Conservation (phyloP, 2,888 invertebrate genomes). For the Lasioglossum vierecki region DNA sequence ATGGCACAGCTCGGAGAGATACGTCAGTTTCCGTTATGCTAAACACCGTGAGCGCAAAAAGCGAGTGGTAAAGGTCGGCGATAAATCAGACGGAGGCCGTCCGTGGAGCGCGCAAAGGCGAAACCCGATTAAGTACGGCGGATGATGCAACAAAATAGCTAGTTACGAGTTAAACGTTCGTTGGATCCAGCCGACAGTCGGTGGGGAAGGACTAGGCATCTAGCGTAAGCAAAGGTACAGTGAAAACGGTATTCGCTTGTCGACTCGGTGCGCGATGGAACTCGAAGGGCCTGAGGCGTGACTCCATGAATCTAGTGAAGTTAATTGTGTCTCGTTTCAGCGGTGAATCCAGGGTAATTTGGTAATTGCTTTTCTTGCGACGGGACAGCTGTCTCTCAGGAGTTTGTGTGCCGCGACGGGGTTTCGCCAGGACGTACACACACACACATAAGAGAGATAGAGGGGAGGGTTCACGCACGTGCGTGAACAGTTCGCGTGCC, state of each 20-base stretch:
- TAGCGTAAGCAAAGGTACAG: not conserved
- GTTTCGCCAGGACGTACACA: not conserved
- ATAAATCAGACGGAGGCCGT: not conserved
- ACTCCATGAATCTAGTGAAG: slow-evolving; percentile 16
- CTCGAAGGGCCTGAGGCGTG: not conserved
- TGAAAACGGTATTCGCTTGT: not conserved
- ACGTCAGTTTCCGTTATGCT: not conserved
- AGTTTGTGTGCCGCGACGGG: slow-evolving; percentile 7
- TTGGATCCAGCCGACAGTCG: not conserved
- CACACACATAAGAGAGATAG: not conserved
- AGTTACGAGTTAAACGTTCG: not conserved
- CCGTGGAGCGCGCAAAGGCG: not conserved
- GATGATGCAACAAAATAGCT: not conserved
- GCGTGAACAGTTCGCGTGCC: slow-evolving; percentile 39
- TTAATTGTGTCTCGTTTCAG: slow-evolving; percentile 30
- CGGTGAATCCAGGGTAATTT: slow-evolving; percentile 10
- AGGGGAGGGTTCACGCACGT: slow-evolving; percentile 8
- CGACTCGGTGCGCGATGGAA: not conserved
- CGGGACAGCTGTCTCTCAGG: slow-evolving; percentile 12
- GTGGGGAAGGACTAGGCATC: not conserved
- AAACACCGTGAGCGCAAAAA: not conserved
- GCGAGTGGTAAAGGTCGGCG: not conserved
- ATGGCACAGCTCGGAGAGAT: not conserved
- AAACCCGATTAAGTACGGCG: not conserved
- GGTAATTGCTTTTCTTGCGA: slow-evolving; percentile 44